phyloP scores from a whole-genome alignment of 2,888 invertebrate species.

The Hirtodrosophila cameraria region DNA sequence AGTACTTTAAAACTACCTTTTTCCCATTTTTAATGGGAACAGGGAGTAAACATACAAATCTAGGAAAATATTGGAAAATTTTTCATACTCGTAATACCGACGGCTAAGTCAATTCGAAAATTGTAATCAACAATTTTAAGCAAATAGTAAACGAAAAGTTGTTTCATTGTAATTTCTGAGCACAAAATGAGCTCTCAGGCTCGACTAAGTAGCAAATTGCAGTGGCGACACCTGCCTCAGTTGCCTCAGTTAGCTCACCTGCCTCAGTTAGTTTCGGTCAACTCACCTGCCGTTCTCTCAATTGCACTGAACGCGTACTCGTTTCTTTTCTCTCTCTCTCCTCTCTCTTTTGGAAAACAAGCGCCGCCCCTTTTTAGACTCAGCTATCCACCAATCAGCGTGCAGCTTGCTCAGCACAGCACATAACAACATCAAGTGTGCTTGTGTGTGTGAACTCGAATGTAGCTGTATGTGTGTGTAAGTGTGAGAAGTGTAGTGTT shows the following conservation, averaged over 20 bases:
- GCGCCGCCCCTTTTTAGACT: slow-evolving; percentile 43
- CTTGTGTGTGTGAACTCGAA: background rate
- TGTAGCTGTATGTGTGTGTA: slow-evolving; percentile 3
- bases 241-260: slow-evolving; percentile 45
- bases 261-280: slow-evolving; percentile 15
- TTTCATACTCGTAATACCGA: too few relatives aligned
- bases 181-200: slow-evolving; percentile 15
- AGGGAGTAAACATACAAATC: too few relatives aligned
- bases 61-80: too few relatives aligned
- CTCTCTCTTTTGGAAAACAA: slow-evolving; percentile 1
- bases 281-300: slow-evolving; percentile 12
- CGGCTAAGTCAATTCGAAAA: background rate
- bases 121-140: slow-evolving; percentile 1
- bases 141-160: slow-evolving; percentile 16
- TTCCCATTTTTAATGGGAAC: too few relatives aligned
- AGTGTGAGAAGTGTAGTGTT: slow-evolving; percentile 31
- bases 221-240: slow-evolving; percentile 64
- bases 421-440: background rate
- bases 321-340: background rate
- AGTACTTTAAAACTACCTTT: too few relatives aligned
- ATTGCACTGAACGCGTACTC: background rate
- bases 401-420: slow-evolving; percentile 9
- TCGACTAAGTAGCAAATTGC: slow-evolving; percentile 56
- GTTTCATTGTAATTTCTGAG: slow-evolving; percentile 37
- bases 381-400: slow-evolving; percentile 42